Evolutionary conservation across 2,888 invertebrate genomes (phyloP), one percentile per base, ranked within the genome.

Genomic region (Autographa pulchrina): DNA sequence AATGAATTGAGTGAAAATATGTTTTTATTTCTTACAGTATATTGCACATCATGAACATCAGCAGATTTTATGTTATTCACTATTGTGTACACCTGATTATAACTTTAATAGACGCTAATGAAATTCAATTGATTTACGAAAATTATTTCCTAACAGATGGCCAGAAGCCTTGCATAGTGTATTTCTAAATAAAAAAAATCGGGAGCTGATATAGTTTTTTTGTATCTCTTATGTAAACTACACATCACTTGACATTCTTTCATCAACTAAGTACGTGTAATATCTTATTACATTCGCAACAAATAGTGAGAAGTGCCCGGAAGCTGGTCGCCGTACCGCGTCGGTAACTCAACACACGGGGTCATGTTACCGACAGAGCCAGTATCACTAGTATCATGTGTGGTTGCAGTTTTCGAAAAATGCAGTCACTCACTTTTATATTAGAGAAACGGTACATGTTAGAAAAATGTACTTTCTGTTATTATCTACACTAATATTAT

Each of bases 341-440:
- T 76, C 80, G 68, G 83, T 81, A 83, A 83, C 68, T 69, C 65
- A 70, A 78, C 80, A 70, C 76, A 79, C 69, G 59, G 75, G 52
- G 35, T 83, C 65, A 65, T 73, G 67, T 72, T 74, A 80, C 81
- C 59, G 7, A 9, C 59, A n/a, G 20, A 38, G 18, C 38, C 68
- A 78, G 80, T 68, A 68, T 64, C 64, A 63, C 31, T 52, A 70
- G 77, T 71, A 74, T 25, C 25, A 25, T 35, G 35, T 8, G 11
- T 77, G 74, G 81, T 71, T 83, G 81, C 79, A n/a, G 62, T 77
- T 81, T 75, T 74, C 68, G 65, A 81, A 31, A 70, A 67, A 35
- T 59, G 43, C 66, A 69, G 20, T 41, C 65, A 56, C 56, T 6
- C n/a, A 58, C 54, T 11, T 20, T 54, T 4, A 25, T 54, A 20